These are phyloP conservation scores for Xestia sexstrigata DNA, from an alignment of 2,888 invertebrate genomes.

Conservation along the genomic window DNA sequence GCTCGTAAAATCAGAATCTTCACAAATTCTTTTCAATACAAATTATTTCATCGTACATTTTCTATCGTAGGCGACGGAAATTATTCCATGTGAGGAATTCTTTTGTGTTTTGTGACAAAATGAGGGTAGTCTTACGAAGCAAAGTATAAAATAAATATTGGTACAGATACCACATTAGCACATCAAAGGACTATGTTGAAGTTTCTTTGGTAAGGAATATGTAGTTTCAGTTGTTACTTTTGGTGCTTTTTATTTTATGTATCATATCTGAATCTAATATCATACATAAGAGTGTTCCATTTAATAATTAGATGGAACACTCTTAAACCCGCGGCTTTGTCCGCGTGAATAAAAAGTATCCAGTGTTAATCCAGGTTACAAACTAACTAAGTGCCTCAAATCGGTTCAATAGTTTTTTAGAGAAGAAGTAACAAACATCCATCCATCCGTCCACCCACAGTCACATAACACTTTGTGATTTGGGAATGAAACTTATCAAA, in stretches of 20 bases:
- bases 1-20: not conserved
- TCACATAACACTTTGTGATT: too few species aligned
- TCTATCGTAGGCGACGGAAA: not conserved
- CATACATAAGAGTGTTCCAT: too few species aligned
- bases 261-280: not conserved
- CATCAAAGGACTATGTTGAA: constrained; percentile 35
- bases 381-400: too few species aligned
- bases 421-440: too few species aligned
- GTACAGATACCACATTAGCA: constrained; percentile 36
- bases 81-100: constrained; percentile 21
- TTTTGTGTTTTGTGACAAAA: constrained; percentile 33
- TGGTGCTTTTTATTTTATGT: not conserved
- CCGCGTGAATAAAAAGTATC: too few species aligned
- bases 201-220: not conserved
- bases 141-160: constrained; percentile 40
- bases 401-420: too few species aligned
- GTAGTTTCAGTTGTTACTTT: constrained; percentile 5
- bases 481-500: too few species aligned
- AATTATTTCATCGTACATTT: constrained; percentile 1
- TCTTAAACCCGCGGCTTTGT: too few species aligned
- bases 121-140: constrained; percentile 18
- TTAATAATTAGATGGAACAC: too few species aligned
- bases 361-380: too few species aligned
- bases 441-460: too few species aligned
- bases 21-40: not conserved